Evolutionary conservation across 2,113 vertebrate species (phyloP).

Genomic region (Setophaga coronata): DNA sequence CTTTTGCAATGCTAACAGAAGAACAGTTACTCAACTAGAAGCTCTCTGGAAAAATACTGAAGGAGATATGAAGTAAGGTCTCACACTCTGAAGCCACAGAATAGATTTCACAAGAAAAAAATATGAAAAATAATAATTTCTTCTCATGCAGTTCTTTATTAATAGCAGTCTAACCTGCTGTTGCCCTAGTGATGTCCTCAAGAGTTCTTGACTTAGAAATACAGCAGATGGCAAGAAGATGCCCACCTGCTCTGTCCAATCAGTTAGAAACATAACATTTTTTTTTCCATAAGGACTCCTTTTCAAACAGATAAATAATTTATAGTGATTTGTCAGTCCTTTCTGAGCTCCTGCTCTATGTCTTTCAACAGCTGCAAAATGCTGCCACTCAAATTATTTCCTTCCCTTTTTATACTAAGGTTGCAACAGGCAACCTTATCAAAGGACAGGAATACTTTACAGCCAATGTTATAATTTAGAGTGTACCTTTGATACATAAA

Average conservation of each 20-base stretch:
- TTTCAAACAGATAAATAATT: background rate
- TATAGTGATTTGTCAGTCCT: background rate
- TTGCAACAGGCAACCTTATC: background rate
- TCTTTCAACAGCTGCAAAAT: background rate
- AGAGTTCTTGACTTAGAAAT: constrained; percentile 19
- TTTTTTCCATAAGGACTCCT: background rate
- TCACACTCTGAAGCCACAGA: background rate
- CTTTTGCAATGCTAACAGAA: background rate
- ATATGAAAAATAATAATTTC: background rate
- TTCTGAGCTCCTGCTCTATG: background rate
- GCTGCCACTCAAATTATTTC: background rate
- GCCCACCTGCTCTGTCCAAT: background rate
- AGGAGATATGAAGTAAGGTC: background rate
- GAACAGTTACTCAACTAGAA: background rate
- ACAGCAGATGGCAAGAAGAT: constrained; percentile 45
- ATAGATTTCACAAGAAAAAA: background rate
- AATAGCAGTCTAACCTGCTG: background rate
- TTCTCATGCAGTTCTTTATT: background rate
- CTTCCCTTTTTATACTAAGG: background rate
- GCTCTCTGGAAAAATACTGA: background rate
- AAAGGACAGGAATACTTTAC: background rate
- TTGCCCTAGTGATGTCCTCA: constrained; percentile 1
- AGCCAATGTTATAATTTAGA: background rate
- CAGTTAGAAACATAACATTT: background rate
- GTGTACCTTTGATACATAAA: background rate